phyloP scores from a whole-genome alignment of 92 coral and sea anemone genomes.

The Pocillopora meandrina region DNA sequence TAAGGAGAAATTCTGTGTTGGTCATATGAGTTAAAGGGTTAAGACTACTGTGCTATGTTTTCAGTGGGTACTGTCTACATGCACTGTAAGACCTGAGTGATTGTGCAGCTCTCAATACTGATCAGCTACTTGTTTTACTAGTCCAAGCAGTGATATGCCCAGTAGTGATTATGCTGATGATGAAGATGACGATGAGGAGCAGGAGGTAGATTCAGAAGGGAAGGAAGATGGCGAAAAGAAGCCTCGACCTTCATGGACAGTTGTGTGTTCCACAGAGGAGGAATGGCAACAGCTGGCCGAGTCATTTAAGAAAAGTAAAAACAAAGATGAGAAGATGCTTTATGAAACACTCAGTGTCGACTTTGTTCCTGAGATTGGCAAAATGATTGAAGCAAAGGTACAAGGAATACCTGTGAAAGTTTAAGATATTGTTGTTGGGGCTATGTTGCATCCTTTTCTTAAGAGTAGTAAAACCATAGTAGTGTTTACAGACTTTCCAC shows the following conservation, averaged over 20 bases:
- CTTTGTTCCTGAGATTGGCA: conserved; percentile 93
- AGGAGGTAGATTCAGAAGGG: conserved; percentile 45
- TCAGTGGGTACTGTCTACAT: too few relatives aligned
- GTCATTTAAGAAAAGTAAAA: conserved; percentile 81
- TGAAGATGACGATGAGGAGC: conserved; percentile 56
- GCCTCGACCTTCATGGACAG: conserved; percentile 66
- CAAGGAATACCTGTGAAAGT: too few relatives aligned
- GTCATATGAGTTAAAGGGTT: too few relatives aligned
- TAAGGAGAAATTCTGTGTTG: too few relatives aligned
- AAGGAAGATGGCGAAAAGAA: conserved; percentile 54
- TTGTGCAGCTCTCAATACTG: too few relatives aligned
- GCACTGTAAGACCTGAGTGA: too few relatives aligned
- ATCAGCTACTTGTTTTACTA: background rate
- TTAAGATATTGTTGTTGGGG: too few relatives aligned
- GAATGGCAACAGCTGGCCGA: conserved; percentile 95
- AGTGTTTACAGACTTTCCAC: too few relatives aligned
- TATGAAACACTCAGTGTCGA: conserved; percentile 92
- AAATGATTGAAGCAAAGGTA: conserved; percentile 96
- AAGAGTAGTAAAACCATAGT: too few relatives aligned
- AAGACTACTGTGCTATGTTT: too few relatives aligned
- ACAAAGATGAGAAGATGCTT: conserved; percentile 90
- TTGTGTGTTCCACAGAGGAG: conserved; percentile 79
- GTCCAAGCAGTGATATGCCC: conserved; percentile 73
- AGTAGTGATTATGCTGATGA: conserved; percentile 61
- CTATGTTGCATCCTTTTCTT: too few relatives aligned